Base-by-base conservation (phyloP, 2,888 invertebrate species). In the Lomographa bimaculata region DNA sequence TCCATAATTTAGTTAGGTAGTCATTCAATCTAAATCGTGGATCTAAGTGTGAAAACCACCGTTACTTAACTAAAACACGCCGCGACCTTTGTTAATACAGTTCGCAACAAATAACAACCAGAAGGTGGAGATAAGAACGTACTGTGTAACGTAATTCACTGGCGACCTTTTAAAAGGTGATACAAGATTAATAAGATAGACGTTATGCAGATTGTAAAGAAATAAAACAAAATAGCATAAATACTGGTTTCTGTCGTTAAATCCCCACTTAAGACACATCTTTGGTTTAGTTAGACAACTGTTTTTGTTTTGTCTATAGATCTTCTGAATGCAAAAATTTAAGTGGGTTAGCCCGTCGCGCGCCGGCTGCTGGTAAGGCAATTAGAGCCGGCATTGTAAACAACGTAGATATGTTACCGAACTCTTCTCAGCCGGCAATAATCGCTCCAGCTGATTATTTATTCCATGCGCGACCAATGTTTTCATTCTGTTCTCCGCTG, bases 21-120 rank as follows among this genome's bases (percentile, higher is more conserved):
- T 27, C 30, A 24, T 39, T 47, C 42, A 39, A 50, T 47, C 47
- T 47, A 9, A 43, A 42, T 47, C 47, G 50, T 50, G 50, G 26
- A 50, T 46, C 50, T 32, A 23, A 39, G 35, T 46, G 53, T 41
- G 39, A 46, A 48, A 27, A 38, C 20, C 28, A 42, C 47, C 47
- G 47, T 40, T 43, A 40, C 19, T 8, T 18, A 25, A 19, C 17
- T 38, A 24, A 37, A 34, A 28, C 38, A 42, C 18, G 26, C 16
- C 24, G 17, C 25, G 43, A 43, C 29, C 42, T 39, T 37, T 34
- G 11, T 16, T 41, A 28, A 11, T 24, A 27, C 24, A 23, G 27
- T 16, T 27, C 27, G 32, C 19, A 39, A 27, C 26, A 11, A 14
- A 7, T 26, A 19, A 23, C 5, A 11, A 2, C 21, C 5, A 12